A percentile compares a stretch with the other conserved stretches of the same genome.
Evolutionary conservation across 2,113 vertebrate species (phyloP).

Genomic region (Indicator indicator): DNA sequence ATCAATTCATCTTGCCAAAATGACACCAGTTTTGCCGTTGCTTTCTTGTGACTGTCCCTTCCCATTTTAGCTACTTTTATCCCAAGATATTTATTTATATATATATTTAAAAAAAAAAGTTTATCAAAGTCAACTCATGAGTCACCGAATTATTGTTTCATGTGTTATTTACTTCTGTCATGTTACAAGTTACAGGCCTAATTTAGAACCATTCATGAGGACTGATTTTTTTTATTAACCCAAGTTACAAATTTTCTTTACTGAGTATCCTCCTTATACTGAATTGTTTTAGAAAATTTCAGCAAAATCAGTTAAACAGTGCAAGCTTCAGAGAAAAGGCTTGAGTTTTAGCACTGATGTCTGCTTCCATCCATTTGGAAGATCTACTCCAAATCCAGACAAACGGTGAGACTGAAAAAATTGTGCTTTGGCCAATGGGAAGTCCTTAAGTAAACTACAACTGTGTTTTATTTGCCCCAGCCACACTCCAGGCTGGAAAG

Average conservation of each 20-base stretch:
- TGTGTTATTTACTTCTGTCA: neutral
- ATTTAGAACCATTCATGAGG: neutral
- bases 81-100: neutral
- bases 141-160: neutral
- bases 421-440: neutral
- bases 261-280: neutral
- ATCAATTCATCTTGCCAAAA: neutral
- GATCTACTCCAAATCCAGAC: constrained; percentile 33
- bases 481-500: neutral
- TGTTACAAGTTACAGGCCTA: neutral
- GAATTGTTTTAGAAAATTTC: neutral
- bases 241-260: neutral
- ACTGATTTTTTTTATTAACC: neutral
- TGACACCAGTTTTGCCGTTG: neutral
- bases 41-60: neutral
- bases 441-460: neutral
- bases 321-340: neutral
- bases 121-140: neutral
- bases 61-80: neutral
- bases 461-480: neutral
- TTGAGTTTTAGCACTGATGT: neutral
- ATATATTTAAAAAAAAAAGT: neutral
- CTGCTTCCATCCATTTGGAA: neutral
- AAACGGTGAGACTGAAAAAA: neutral
- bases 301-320: neutral